Base-by-base conservation (phyloP, 2,797 vertebrate genomes). In the Danio choprae region DNA sequence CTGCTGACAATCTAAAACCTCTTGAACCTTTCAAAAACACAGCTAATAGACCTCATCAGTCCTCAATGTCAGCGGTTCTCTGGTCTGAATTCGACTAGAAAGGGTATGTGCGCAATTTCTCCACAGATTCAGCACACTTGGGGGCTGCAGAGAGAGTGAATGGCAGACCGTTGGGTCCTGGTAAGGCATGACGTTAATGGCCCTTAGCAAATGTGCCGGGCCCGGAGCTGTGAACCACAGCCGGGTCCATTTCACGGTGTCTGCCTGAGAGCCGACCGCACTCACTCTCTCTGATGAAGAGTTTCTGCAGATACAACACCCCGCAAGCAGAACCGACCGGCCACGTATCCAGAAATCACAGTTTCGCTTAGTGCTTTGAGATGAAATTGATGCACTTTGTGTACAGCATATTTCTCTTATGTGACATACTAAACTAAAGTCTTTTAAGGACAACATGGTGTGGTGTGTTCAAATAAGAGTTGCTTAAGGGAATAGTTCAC, bases 191-290 rank as follows among this genome's bases (percentile, higher is more conserved):
- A 76, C 77, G 82, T 89, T 94, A 95, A 95, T 95, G 92, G 92
- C 84, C 88, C 90, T 83, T 86, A 89, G 89, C 92, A 91, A 94
- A 94, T 94, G 91, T 90, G 87, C 88, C 87, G 80, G 88, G 88
- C 87, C 88, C 87, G 87, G 92, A 88, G 88, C 89, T 56, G 81
- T 92, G 92, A 94, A 92, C 93, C 93, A 88, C 83, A 89, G 87
- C 90, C 69, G 22, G 88, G 88, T 88, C 92, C 90, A 94, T 95
- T 94, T 94, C 92, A 93, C 85, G 89, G 91, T 93, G 90, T 92
- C 92, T 92, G 90, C 87, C 85, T 5, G 65, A 82, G 85, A 87
- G 85, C 88, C 75, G 72, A 80, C 84, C 44, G 70, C 89, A 90
- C 90, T 93, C 84, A 89, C 86, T 94, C 93, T 92, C 84, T 0